Evolutionary conservation across 2,888 invertebrate species (phyloP).

Genomic region (Macropis europaea): DNA sequence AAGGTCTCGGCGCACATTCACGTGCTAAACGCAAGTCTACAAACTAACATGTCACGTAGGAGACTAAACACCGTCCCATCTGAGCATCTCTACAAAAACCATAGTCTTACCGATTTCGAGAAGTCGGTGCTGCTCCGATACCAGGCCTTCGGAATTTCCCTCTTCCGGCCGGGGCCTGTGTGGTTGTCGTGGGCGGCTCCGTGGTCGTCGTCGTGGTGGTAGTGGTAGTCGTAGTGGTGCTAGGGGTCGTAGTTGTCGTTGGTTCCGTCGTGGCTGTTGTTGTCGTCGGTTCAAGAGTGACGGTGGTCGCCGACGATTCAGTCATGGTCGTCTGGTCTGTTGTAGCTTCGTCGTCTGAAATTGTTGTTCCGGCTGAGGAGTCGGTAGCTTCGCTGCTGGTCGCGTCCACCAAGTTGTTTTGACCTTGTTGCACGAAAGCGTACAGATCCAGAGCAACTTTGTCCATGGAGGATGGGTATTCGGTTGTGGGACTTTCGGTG

Average conservation of each 20-base stretch:
- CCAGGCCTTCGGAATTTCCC: slow-evolving; percentile 71
- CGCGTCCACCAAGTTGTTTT: slow-evolving; percentile 79
- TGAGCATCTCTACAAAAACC: too few species aligned
- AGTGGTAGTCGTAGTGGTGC: slow-evolving; percentile 80
- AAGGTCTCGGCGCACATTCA: too few species aligned
- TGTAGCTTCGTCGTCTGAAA: slow-evolving; percentile 76
- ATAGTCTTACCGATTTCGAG: slow-evolving; percentile 67
- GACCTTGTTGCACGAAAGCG: slow-evolving; percentile 86
- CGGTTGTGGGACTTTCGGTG: slow-evolving; percentile 83
- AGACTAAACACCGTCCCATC: too few species aligned
- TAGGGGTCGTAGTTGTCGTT: slow-evolving; percentile 81
- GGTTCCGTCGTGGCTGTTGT: slow-evolving; percentile 81
- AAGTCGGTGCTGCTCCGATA: slow-evolving; percentile 47
- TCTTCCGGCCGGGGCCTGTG: slow-evolving; percentile 71
- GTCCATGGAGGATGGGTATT: slow-evolving; percentile 86
- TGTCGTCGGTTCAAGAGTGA: slow-evolving; percentile 76
- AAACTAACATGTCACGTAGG: too few species aligned
- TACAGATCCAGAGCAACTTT: slow-evolving; percentile 92
- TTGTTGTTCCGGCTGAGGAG: slow-evolving; percentile 80
- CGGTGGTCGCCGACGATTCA: slow-evolving; percentile 81
- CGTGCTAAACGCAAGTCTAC: too few species aligned
- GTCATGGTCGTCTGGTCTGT: slow-evolving; percentile 81
- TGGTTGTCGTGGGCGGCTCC: slow-evolving; percentile 81
- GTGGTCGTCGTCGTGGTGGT: slow-evolving; percentile 80
- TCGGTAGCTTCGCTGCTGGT: slow-evolving; percentile 82